Evolutionary conservation across 2,113 vertebrate species (phyloP).

Genomic region (Blennius ocellaris): DNA sequence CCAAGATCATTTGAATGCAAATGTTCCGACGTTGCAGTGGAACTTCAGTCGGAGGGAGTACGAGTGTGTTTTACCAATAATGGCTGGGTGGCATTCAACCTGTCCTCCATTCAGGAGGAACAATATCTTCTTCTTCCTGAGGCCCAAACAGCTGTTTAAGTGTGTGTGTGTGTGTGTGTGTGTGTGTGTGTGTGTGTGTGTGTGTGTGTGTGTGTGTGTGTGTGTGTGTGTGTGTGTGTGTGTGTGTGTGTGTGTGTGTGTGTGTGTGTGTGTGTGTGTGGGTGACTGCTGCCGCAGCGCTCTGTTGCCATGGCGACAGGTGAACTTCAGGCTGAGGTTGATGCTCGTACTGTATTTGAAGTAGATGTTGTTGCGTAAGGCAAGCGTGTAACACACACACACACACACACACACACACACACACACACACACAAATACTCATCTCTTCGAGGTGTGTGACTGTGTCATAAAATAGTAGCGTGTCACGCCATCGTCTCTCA

Average conservation of each 20-base stretch:
- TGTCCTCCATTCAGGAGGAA: slow-evolving; percentile 54
- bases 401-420: slow-evolving; percentile 6
- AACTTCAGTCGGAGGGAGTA: slow-evolving; percentile 32
- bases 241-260: too few species aligned
- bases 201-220: slow-evolving; percentile 49
- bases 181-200: slow-evolving; percentile 30
- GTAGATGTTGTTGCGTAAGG: slow-evolving; percentile 75
- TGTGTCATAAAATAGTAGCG: slow-evolving; percentile 34
- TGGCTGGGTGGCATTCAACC: slow-evolving; percentile 36
- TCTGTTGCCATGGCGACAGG: slow-evolving; percentile 76
- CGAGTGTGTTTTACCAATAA: slow-evolving; percentile 53
- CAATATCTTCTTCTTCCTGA: slow-evolving; percentile 45
- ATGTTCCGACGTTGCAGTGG: slow-evolving; percentile 49
- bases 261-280: slow-evolving; percentile 46
- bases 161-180: not conserved
- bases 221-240: slow-evolving; percentile 32
- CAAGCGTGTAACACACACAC: slow-evolving; percentile 34
- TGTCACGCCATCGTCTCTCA: slow-evolving; percentile 29
- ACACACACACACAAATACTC: slow-evolving; percentile 11
- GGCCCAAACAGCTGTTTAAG: slow-evolving; percentile 19
- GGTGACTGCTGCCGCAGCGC: slow-evolving; percentile 63
- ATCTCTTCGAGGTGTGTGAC: slow-evolving; percentile 13
- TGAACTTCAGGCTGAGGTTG: slow-evolving; percentile 73
- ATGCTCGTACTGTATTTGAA: slow-evolving; percentile 72
- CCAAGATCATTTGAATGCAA: slow-evolving; percentile 65